These are phyloP conservation scores for Cyclura pinguis DNA, from an alignment of 2,797 vertebrate species.

Conservation along the genomic window DNA sequence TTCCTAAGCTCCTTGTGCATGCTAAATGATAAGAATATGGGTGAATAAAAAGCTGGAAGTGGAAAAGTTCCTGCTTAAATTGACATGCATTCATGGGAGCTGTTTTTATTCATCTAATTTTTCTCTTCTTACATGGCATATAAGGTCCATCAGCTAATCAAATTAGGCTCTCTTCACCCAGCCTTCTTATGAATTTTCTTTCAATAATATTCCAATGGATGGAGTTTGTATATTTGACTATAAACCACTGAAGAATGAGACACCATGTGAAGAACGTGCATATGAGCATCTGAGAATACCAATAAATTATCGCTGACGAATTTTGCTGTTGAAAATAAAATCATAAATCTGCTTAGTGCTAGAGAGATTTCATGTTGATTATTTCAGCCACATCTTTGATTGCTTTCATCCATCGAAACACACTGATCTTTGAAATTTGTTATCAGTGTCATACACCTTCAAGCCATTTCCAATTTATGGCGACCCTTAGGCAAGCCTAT, in stretches of 20 bases:
- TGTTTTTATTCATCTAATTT: not conserved
- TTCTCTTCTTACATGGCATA: not conserved
- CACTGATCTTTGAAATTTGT: not conserved
- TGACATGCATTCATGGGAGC: not conserved
- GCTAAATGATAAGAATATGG: not conserved
- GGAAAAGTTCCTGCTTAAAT: not conserved
- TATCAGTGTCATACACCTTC: no score
- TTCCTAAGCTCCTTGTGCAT: not conserved
- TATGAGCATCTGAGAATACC: not conserved
- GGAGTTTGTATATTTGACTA: not conserved
- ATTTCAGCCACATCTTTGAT: not conserved
- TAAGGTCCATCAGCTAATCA: not conserved
- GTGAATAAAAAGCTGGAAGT: not conserved
- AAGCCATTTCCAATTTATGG: no score
- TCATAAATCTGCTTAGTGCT: not conserved
- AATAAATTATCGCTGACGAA: not conserved
- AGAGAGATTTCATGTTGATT: constrained; percentile 6
- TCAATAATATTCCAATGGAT: not conserved
- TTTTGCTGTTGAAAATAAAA: not conserved
- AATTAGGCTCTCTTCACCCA: not conserved
- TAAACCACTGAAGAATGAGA: not conserved
- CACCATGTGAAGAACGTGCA: no score
- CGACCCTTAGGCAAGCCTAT: no score
- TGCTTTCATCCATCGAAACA: not conserved
- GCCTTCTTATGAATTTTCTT: not conserved